A percentile compares a stretch with the other conserved stretches of the same genome.
Conservation (phyloP, 2,888 invertebrate genomes). For the Coelinius sp. region DNA sequence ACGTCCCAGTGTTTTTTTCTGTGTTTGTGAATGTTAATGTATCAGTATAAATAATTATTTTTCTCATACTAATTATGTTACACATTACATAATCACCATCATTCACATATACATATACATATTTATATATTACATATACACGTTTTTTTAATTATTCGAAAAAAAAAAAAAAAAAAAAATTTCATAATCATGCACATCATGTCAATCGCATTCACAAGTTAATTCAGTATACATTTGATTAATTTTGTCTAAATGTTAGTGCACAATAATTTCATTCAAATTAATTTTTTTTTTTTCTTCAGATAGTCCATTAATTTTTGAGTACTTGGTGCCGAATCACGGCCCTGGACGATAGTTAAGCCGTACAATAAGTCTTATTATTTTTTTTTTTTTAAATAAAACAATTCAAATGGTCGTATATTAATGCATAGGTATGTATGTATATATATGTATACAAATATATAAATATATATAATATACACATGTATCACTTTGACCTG, state of each 20-base stretch:
- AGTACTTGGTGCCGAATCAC: not conserved
- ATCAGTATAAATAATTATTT: not conserved
- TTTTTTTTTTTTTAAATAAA: not conserved
- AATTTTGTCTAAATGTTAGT: not conserved
- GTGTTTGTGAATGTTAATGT: conserved; percentile 20
- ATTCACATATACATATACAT: conserved; percentile 33
- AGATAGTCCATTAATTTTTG: not conserved
- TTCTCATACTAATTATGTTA: conserved; percentile 34
- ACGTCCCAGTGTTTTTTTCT: conserved; percentile 35
- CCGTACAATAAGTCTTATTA: not conserved
- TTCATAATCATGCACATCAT: not conserved
- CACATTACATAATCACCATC: conserved; percentile 27
- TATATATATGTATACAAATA: conserved; percentile 26
- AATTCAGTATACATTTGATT: conserved; percentile 7
- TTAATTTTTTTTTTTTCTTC: not conserved
- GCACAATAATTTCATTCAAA: too few species aligned
- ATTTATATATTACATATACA: conserved; percentile 27
- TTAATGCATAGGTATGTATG: conserved; percentile 11
- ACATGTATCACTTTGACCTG: conserved; percentile 23
- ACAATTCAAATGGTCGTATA: not conserved
- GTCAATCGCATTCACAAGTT: not conserved
- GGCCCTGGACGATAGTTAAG: not conserved
- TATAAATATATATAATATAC: conserved; percentile 24
- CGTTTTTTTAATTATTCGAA: conserved; percentile 14
- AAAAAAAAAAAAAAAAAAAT: too few species aligned